These are phyloP conservation scores for Papilio aristodemus DNA, from an alignment of 1,140 invertebrate genomes.

Conservation along the genomic window DNA sequence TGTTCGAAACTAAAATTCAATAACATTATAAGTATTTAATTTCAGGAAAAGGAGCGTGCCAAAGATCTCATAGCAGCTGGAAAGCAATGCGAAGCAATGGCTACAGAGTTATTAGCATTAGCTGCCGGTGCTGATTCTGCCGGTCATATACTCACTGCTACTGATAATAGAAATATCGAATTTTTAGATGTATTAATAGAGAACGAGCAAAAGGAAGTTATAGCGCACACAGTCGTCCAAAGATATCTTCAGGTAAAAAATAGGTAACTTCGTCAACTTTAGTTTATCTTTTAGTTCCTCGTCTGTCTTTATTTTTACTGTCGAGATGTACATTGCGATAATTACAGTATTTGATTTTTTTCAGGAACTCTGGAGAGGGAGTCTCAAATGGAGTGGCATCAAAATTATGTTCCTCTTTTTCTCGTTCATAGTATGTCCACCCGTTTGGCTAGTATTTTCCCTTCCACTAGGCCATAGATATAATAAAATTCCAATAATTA, in stretches of 20 bases:
- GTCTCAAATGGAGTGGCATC: conserved; percentile 96
- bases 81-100: conserved; percentile 98
- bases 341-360: conserved; percentile 50
- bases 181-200: conserved; percentile 99
- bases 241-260: conserved; percentile 90
- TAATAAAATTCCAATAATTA: conserved; percentile 98
- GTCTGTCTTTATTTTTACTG: neutral
- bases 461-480: conserved; percentile 97
- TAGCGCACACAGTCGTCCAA: conserved; percentile 93
- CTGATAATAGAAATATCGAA: conserved; percentile 94
- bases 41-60: conserved; percentile 96
- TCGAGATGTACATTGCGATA: neutral
- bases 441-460: conserved; percentile 97
- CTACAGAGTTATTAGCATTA: conserved; percentile 95
- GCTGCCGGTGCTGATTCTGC: conserved; percentile 96
- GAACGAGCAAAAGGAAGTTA: conserved; percentile 98
- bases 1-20: neutral
- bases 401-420: conserved; percentile 96
- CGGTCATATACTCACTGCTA: conserved; percentile 93
- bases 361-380: conserved; percentile 98
- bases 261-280: conserved; percentile 74
- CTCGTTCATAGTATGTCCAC: conserved; percentile 94
- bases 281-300: conserved; percentile 24
- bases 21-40: neutral
- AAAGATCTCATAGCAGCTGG: conserved; percentile 97